A percentile compares a stretch with the other conserved stretches of the same genome.
These are phyloP conservation scores for Xestia sexstrigata DNA, from an alignment of 2,888 invertebrate species.

Conservation along the genomic window DNA sequence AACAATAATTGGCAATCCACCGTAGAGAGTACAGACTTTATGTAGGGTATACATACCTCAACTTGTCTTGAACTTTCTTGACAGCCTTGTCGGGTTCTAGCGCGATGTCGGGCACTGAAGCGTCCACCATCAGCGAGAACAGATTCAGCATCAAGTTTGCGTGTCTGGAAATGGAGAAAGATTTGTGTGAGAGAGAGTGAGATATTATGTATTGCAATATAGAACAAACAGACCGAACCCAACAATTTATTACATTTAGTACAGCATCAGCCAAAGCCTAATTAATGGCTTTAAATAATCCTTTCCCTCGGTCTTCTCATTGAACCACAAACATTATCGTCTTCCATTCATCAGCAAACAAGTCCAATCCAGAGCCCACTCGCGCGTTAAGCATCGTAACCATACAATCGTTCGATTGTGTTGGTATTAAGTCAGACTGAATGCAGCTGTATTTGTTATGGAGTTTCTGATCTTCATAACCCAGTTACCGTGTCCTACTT, in stretches of 20 bases:
- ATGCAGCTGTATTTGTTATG: background rate
- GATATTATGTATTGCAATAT: too few relatives aligned
- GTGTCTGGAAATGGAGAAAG: slow-evolving; percentile 91
- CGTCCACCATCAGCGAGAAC: slow-evolving; percentile 99
- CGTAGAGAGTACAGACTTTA: background rate
- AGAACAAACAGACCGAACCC: background rate
- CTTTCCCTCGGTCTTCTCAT: too few relatives aligned
- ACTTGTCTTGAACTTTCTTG: slow-evolving; percentile 98
- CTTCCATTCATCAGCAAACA: too few relatives aligned
- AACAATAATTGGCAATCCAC: background rate
- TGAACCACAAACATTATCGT: too few relatives aligned
- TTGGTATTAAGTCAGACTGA: background rate
- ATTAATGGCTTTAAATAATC: too few relatives aligned
- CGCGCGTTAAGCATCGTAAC: too few relatives aligned
- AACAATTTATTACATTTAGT: too few relatives aligned
- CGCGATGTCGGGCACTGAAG: slow-evolving; percentile 99
- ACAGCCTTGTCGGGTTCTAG: slow-evolving; percentile 99
- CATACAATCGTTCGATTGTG: too few relatives aligned
- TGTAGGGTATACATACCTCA: slow-evolving; percentile 80
- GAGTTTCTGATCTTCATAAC: background rate
- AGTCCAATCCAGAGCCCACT: too few relatives aligned
- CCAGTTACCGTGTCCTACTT: background rate
- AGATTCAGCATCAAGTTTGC: slow-evolving; percentile 99
- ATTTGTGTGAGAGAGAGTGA: too few relatives aligned
- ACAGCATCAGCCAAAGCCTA: too few relatives aligned